phyloP scores from a whole-genome alignment of 1,140 invertebrate species.

The Bombus fervidus region DNA sequence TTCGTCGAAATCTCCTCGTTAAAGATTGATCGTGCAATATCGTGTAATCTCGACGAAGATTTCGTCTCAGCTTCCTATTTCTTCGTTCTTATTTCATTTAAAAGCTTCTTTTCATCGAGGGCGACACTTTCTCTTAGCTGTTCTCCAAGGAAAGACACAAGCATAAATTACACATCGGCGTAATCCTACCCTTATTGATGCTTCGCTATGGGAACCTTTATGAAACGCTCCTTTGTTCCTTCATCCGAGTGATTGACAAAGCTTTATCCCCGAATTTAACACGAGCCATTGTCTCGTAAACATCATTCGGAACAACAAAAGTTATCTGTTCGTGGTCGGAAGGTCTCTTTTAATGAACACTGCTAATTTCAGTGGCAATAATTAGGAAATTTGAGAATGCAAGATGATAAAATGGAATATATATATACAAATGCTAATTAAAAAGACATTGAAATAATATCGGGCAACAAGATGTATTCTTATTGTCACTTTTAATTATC shows the following conservation, averaged over 20 bases:
- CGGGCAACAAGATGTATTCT: neutral
- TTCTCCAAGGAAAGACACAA: neutral
- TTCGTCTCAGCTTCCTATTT: neutral
- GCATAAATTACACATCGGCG: constrained; percentile 11
- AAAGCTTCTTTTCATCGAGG: neutral
- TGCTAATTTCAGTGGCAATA: neutral
- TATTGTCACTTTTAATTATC: neutral
- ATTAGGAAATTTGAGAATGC: neutral
- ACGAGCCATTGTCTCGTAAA: neutral
- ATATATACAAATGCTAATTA: neutral
- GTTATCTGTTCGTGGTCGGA: neutral
- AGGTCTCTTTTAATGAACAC: neutral
- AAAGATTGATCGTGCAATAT: constrained; percentile 16
- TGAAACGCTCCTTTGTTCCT: neutral
- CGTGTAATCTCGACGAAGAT: neutral
- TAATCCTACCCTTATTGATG: neutral
- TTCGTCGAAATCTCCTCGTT: neutral
- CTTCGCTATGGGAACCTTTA: neutral
- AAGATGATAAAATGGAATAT: neutral
- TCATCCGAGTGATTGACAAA: neutral
- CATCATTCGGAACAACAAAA: neutral
- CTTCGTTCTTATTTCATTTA: neutral
- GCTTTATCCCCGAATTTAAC: neutral
- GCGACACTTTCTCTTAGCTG: neutral
- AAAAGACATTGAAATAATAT: neutral